Conservation (phyloP, 2,797 vertebrate genomes). For the Cebuella pygmaea region DNA sequence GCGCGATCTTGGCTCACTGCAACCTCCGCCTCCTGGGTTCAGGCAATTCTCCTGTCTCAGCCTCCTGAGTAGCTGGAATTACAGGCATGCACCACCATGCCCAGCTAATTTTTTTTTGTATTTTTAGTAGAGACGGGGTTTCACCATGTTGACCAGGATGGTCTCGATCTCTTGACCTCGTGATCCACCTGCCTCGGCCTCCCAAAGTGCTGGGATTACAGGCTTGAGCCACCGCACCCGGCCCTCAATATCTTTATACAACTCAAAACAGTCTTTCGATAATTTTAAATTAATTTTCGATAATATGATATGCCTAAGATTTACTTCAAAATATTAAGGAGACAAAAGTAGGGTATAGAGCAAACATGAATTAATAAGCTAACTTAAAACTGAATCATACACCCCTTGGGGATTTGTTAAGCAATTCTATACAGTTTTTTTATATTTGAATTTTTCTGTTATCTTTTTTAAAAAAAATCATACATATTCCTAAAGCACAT, state of each 20-base stretch:
- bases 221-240: too few relatives aligned
- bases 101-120: too few relatives aligned
- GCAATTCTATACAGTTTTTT: background rate
- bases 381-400: background rate
- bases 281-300: background rate
- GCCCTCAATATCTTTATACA: background rate
- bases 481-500: background rate
- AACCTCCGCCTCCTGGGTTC: too few relatives aligned
- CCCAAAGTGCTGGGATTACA: too few relatives aligned
- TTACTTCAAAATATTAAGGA: conserved; percentile 34
- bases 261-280: background rate
- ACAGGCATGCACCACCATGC: too few relatives aligned
- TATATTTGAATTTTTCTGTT: background rate
- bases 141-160: too few relatives aligned
- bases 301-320: background rate
- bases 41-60: too few relatives aligned
- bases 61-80: too few relatives aligned
- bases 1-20: too few relatives aligned
- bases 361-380: background rate
- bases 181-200: too few relatives aligned
- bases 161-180: too few relatives aligned
- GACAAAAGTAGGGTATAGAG: background rate
- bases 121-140: too few relatives aligned
- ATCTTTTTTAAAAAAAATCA: background rate
- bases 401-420: background rate